A percentile compares a stretch with the other conserved stretches of the same genome.
Conservation (phyloP, 2,113 vertebrate species). For the Euleptes europaea region DNA sequence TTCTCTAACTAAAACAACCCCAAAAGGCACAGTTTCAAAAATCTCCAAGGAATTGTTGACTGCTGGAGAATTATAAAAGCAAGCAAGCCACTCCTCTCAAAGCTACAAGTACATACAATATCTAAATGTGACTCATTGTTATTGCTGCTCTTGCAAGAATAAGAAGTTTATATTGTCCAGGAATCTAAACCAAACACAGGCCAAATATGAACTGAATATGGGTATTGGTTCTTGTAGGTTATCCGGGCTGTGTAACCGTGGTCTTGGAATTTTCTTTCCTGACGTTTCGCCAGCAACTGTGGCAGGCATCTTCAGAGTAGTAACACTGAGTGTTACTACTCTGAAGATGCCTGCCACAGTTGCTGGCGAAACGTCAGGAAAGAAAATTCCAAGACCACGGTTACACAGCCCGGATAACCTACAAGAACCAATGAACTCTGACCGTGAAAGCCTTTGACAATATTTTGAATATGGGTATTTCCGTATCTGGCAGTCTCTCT, state of each 20-base stretch:
- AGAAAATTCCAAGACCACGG: too few relatives aligned
- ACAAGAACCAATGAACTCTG: too few relatives aligned
- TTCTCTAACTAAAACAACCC: neutral
- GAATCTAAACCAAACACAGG: neutral
- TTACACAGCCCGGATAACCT: too few relatives aligned
- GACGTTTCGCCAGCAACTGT: too few relatives aligned
- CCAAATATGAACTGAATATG: neutral
- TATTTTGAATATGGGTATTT: neutral
- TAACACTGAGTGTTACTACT: too few relatives aligned
- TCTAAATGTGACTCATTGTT: neutral
- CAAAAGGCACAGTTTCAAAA: neutral
- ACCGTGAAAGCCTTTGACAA: too few relatives aligned
- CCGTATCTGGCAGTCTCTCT: neutral
- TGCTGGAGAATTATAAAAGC: neutral
- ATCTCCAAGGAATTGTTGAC: neutral
- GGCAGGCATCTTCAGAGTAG: too few relatives aligned
- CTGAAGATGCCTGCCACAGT: too few relatives aligned
- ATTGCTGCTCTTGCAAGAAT: neutral
- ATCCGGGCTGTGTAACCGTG: too few relatives aligned
- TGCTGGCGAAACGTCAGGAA: too few relatives aligned
- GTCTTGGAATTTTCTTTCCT: too few relatives aligned
- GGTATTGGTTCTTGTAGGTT: too few relatives aligned
- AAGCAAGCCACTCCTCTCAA: neutral
- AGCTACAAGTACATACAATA: neutral
- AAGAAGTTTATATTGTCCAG: neutral